Evolutionary conservation across 2,797 vertebrate species (phyloP).

Genomic region (Crocodylus rhombifer): DNA sequence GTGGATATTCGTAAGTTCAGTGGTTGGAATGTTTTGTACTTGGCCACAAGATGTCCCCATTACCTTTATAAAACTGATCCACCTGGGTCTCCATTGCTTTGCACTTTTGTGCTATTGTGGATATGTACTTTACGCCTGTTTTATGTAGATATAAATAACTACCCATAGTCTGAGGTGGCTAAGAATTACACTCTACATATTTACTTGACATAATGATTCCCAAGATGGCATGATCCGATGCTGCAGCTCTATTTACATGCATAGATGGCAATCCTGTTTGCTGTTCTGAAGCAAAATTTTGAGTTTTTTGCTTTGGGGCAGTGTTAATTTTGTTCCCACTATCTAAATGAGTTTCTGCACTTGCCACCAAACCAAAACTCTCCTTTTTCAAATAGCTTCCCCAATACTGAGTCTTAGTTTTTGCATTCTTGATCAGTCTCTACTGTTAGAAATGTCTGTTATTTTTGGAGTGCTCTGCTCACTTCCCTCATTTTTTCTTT

Average conservation of each 20-base stretch:
- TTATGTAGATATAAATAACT: not conserved
- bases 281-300: no score
- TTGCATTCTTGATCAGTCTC: not conserved
- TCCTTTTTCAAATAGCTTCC: not conserved
- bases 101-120: not conserved
- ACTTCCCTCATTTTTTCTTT: not conserved
- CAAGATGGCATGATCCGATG: not conserved
- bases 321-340: not conserved
- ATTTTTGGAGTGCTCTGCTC: not conserved
- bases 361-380: not conserved
- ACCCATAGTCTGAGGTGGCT: not conserved
- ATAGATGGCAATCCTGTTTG: no score
- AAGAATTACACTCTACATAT: not conserved
- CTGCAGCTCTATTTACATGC: accelerated
- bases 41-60: constrained; percentile 78
- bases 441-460: not conserved
- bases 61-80: not conserved
- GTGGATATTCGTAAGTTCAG: not conserved
- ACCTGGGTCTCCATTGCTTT: accelerated
- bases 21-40: not conserved
- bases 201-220: not conserved
- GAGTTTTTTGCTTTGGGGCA: not conserved
- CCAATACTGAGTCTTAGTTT: not conserved
- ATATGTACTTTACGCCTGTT: accelerated
- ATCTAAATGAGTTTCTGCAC: not conserved